Evolutionary conservation across 2,113 vertebrate genomes (phyloP).

Genomic region (Pyrgilauda ruficollis): DNA sequence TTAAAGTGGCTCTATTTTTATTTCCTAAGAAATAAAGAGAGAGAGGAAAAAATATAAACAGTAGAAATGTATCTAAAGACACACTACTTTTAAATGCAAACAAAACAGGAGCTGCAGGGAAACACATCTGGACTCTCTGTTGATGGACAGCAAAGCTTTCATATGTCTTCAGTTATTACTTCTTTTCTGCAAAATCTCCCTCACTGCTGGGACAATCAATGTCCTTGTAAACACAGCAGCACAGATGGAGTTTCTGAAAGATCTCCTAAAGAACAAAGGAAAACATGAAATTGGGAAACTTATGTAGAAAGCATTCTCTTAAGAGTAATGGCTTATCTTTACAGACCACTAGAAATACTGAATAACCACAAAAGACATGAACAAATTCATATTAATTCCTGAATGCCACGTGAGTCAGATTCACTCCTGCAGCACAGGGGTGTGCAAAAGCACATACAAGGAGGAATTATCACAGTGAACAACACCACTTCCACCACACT

Average conservation of each 20-base stretch:
- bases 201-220: neutral
- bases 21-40: neutral
- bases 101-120: neutral
- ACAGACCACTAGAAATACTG: neutral
- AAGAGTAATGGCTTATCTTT: neutral
- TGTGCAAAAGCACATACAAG: neutral
- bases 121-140: neutral
- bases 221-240: neutral
- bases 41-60: neutral
- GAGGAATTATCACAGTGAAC: neutral
- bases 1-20: neutral
- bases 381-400: neutral
- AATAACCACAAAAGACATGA: neutral
- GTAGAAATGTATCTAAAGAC: neutral
- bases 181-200: neutral
- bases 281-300: neutral
- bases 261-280: neutral
- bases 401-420: neutral
- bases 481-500: neutral
- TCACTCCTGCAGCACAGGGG: neutral
- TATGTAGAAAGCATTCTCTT: neutral
- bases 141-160: neutral
- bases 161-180: neutral
- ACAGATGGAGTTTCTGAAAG: neutral
- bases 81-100: neutral